Evolutionary conservation across 1,140 invertebrate species (phyloP), one percentile per base, ranked within the genome.

Genomic region (Bradynema listronoti): DNA sequence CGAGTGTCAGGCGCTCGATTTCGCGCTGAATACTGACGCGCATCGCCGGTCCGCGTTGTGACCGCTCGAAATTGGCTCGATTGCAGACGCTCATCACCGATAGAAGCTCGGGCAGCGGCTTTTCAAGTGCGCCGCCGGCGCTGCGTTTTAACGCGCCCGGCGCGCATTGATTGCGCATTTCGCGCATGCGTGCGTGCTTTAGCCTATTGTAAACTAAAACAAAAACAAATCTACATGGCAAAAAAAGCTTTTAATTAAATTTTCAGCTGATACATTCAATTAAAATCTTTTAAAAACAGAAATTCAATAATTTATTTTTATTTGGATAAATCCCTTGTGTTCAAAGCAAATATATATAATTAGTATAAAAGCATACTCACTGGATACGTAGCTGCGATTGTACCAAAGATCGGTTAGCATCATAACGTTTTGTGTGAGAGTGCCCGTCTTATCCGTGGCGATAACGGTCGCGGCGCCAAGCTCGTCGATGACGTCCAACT

Each of bases 361-460:
- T n/a, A n/a, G n/a, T 6, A 24, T 7, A 11, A 16, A 1, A 4
- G 1, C 14, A 30, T 29, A 47, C 50, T 27, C 49, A 61, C 70
- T 64, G 0, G 65, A 65, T 19, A 73, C 33, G 16, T 69, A 56
- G 24, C 65, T 46, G 7, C 55, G 49, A 50, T 73, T 73, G 52
- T 72, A 61, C 59, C 57, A 49, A 16, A 61, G 29, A n/a, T 50
- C 47, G 29, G 91, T 95, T 4, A 90, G 90, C 0, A 93, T 96
- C 93, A 98, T 99, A 81, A 97, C 90, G 80, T 98, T 99, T 79
- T 91, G 89, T 0, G 95, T 99, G 32, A 99, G 83, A 0, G 95
- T 99, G 22, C 95, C 95, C 25, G 94, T 98, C 82, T 99, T 99
- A 81, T 99, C 94, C 1, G 90, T 94, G 80, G 93, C 97, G 59